Conservation (phyloP, 2,888 invertebrate species). For the Asteroscopus sphinx region DNA sequence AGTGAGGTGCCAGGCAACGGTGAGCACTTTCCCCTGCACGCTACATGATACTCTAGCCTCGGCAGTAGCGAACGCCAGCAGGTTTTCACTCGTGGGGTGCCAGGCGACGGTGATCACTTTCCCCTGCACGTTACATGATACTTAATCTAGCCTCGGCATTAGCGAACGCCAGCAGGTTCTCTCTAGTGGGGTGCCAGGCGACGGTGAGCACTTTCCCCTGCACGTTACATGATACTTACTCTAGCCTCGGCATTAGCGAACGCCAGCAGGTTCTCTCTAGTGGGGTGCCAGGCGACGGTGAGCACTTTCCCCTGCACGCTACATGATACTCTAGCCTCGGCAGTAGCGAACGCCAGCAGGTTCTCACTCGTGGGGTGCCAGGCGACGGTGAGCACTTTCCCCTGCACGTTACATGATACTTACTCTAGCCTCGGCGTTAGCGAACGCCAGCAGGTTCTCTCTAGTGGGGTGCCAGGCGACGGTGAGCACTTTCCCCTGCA, state of each 20-base stretch:
- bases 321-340: slow-evolving; percentile 55
- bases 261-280: slow-evolving; percentile 93
- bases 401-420: slow-evolving; percentile 76
- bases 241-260: slow-evolving; percentile 96
- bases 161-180: slow-evolving; percentile 94
- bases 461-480: slow-evolving; percentile 95
- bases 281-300: slow-evolving; percentile 95
- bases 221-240: slow-evolving; percentile 75
- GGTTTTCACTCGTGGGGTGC: slow-evolving; percentile 94
- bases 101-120: slow-evolving; percentile 93
- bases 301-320: slow-evolving; percentile 92
- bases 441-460: slow-evolving; percentile 94
- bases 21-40: slow-evolving; percentile 87
- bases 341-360: slow-evolving; percentile 94
- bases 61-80: slow-evolving; percentile 94
- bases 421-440: slow-evolving; percentile 95
- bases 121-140: slow-evolving; percentile 35
- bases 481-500: slow-evolving; percentile 92
- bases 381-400: slow-evolving; percentile 92
- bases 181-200: slow-evolving; percentile 95
- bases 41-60: slow-evolving; percentile 91
- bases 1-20: slow-evolving; percentile 95
- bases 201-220: slow-evolving; percentile 91
- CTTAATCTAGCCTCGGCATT: slow-evolving; percentile 83
- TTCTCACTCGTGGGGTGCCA: slow-evolving; percentile 96